phyloP scores from a whole-genome alignment of 2,113 vertebrate species.

The Meriones unguiculatus region DNA sequence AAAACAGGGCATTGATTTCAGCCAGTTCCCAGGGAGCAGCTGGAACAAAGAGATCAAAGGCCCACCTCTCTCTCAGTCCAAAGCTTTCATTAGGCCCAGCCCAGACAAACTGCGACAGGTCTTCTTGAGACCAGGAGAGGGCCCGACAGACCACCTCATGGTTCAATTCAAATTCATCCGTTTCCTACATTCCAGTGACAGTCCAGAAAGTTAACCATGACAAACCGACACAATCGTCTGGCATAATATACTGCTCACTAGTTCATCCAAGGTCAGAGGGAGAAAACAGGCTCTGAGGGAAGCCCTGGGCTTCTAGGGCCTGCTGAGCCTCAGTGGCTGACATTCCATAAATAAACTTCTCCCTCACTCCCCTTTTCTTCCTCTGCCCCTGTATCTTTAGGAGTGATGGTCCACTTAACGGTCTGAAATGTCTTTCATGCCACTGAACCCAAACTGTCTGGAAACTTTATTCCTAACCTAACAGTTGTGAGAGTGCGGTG shows the following conservation, averaged over 20 bases:
- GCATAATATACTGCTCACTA: conserved; percentile 86
- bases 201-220: conserved; percentile 84
- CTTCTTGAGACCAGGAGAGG: conserved; percentile 78
- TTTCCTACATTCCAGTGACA: conserved; percentile 85
- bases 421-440: conserved; percentile 65
- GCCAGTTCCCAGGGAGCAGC: conserved; percentile 88
- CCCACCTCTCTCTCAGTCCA: conserved; percentile 87
- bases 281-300: conserved; percentile 81
- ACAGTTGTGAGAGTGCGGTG: not conserved
- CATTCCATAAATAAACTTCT: conserved; percentile 77
- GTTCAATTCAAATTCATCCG: conserved; percentile 83
- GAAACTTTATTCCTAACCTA: conserved; percentile 40
- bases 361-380: conserved; percentile 63
- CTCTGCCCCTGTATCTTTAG: not conserved
- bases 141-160: conserved; percentile 79
- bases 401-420: conserved; percentile 42
- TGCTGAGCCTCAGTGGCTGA: conserved; percentile 66
- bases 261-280: conserved; percentile 87
- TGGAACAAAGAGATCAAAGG: conserved; percentile 90
- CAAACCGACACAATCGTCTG: conserved; percentile 83
- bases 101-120: conserved; percentile 85
- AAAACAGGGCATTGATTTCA: conserved; percentile 91
- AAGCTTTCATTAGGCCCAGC: conserved; percentile 79
- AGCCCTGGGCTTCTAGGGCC: conserved; percentile 70
- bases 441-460: not conserved